Conservation (phyloP, 2,888 invertebrate genomes). For the Galerucella pusilla region DNA sequence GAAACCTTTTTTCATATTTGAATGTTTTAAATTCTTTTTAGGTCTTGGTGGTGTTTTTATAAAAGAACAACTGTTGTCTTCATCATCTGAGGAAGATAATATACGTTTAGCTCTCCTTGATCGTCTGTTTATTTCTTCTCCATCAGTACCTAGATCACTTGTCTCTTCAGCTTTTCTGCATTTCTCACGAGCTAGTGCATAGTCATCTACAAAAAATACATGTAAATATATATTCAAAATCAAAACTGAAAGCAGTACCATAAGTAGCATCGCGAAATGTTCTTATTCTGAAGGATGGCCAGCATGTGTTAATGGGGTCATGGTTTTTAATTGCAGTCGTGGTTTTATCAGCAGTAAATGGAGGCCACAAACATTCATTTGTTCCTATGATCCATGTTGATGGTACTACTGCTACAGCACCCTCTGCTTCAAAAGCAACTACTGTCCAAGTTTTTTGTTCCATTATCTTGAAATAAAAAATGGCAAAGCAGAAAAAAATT, state of each 20-base stretch:
- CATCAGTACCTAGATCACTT: slow-evolving; percentile 17
- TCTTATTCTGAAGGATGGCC: slow-evolving; percentile 10
- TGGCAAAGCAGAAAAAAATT: background rate
- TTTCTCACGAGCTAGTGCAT: slow-evolving; percentile 16
- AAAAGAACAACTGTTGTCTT: background rate
- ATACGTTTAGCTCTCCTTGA: background rate
- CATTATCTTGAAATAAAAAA: background rate
- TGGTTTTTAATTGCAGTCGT: slow-evolving; percentile 11
- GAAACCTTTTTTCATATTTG: background rate
- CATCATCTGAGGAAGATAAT: slow-evolving; percentile 16
- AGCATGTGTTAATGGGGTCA: slow-evolving; percentile 3
- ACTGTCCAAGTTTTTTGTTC: no score
- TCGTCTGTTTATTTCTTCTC: no score
- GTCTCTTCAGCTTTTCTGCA: slow-evolving; percentile 19
- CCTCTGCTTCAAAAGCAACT: no score
- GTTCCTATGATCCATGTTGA: slow-evolving; percentile 17
- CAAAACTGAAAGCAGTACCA: slow-evolving; percentile 11
- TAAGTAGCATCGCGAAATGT: slow-evolving; percentile 18
- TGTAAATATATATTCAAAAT: slow-evolving; percentile 14
- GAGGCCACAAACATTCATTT: slow-evolving; percentile 12
- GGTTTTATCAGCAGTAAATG: slow-evolving; percentile 5
- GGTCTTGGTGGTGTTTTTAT: no score
- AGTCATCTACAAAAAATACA: slow-evolving; percentile 13
- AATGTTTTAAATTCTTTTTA: no score
- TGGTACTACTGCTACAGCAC: slow-evolving; percentile 7